Evolutionary conservation across 2,113 vertebrate species (phyloP), one percentile per base, ranked within the genome.

Genomic region (Podarcis raffonei): DNA sequence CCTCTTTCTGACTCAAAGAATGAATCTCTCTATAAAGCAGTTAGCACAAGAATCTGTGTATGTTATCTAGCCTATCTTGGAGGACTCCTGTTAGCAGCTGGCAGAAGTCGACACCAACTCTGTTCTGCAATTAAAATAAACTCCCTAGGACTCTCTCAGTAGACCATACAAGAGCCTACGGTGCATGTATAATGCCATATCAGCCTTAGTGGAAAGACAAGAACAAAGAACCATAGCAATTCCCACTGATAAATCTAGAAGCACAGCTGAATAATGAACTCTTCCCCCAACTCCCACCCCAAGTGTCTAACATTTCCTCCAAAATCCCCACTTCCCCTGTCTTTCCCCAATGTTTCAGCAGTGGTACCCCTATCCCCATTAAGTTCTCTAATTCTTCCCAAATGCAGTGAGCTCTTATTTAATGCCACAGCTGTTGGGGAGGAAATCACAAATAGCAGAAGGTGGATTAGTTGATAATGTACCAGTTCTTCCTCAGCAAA

Each of bases 401-500:
- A 96, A 95, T 92, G 95, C 95, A 94, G 95, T 35, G 75, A 93
- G 95, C 94, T 94, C 94, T 95, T 92, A 94, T 93, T 95, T 94
- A 96, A 39, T 82, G 86, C 82, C 92, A 93, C 95, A 96, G 95
- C 95, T 96, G 95, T 95, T 94, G 94, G 92, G 94, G 94, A 95
- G 94, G 95, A 95, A 95, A 95, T 95, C 95, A 94, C 94, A 96
- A 95, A 95, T 95, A 96, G 95, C 95, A 95, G 94, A 95, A 95
- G 95, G 94, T 87, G 92, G 95, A 96, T 96, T 95, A 95, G 95
- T 82, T 94, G 93, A 95, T 95, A 95, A 95, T 95, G 94, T 94
- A 93, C 93, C 95, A 94, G 95, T 96, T 95, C 94, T 95, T 95
- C 92, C 93, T 94, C 86, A 94, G 94, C 95, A 96, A 96, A 96